A percentile compares a stretch with the other conserved stretches of the same genome.
phyloP scores from a whole-genome alignment of 23 tunicate species.

The Pegea sp. region DNA sequence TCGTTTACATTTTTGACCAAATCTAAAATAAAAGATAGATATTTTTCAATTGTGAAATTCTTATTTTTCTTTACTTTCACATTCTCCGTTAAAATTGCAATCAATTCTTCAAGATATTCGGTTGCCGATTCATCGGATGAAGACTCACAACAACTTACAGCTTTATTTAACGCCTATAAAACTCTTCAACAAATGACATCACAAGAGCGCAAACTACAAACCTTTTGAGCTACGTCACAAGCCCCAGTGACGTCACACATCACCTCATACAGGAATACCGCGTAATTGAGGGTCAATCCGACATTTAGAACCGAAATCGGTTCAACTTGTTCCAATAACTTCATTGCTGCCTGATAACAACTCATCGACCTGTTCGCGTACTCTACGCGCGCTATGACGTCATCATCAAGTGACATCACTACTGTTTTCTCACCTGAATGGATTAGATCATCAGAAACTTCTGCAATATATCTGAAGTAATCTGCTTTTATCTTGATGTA shows the following conservation, averaged over 20 bases:
- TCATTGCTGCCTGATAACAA: not conserved
- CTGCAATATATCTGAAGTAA: not conserved
- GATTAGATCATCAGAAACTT: not conserved
- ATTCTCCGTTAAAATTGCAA: not conserved
- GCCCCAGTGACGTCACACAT: not conserved
- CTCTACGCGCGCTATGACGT: no score
- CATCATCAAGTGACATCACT: no score
- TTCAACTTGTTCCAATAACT: not conserved
- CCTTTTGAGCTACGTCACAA: not conserved
- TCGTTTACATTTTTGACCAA: not conserved
- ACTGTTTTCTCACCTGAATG: no score
- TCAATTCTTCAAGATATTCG: not conserved
- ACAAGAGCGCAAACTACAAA: not conserved
- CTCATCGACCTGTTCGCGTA: not conserved
- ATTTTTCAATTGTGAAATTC: not conserved
- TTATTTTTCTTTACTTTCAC: not conserved
- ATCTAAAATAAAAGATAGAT: not conserved
- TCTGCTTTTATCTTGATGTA: conserved; percentile 1
- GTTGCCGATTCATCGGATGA: not conserved
- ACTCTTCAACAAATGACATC: not conserved
- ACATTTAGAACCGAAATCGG: not conserved
- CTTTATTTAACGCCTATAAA: not conserved
- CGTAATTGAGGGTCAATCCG: not conserved
- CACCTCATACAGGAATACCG: not conserved
- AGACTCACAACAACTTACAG: not conserved